Percentiles rank a stretch among this genome's conserved stretches.
phyloP scores from a whole-genome alignment of 2,888 invertebrate species.

The Thereva nobilitata region DNA sequence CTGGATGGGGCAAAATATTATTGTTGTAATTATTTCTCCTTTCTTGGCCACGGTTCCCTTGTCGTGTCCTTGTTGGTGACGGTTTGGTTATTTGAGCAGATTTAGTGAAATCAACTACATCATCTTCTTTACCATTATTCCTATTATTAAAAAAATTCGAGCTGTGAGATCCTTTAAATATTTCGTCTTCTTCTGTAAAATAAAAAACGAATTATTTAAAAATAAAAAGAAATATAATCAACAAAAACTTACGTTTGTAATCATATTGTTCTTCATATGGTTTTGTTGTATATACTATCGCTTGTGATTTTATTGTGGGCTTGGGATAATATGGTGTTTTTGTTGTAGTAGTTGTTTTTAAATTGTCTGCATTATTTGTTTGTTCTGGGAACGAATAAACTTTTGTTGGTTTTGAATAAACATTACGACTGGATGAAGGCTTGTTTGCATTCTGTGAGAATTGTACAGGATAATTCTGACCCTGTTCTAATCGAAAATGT shows the following conservation, averaged over 20 bases:
- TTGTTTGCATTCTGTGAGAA: no score
- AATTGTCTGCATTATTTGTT: neutral
- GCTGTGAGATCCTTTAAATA: conserved; percentile 72
- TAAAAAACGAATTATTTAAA: conserved; percentile 41
- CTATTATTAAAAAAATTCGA: conserved; percentile 75
- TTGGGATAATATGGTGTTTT: conserved; percentile 8
- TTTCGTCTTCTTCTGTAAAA: conserved; percentile 61
- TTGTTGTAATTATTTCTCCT: conserved; percentile 32
- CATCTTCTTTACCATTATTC: conserved; percentile 64
- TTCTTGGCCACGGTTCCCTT: conserved; percentile 23
- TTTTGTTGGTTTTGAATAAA: neutral
- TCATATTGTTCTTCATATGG: conserved; percentile 18
- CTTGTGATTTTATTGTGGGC: conserved; percentile 2
- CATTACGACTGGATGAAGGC: neutral
- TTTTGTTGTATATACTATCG: conserved; percentile 3
- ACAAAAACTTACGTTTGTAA: neutral
- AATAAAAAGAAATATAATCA: neutral
- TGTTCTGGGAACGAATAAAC: neutral
- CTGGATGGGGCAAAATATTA: conserved; percentile 37
- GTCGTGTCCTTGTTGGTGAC: conserved; percentile 26
- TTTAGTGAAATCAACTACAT: conserved; percentile 59
- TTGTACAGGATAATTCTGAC: no score
- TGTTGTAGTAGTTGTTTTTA: conserved; percentile 26
- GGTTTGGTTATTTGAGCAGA: conserved; percentile 45
- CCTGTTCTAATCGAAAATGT: conserved; percentile 34